Evolutionary conservation across 2,888 invertebrate genomes (phyloP), one percentile per base, ranked within the genome.

Genomic region (Drosophila yooni): DNA sequence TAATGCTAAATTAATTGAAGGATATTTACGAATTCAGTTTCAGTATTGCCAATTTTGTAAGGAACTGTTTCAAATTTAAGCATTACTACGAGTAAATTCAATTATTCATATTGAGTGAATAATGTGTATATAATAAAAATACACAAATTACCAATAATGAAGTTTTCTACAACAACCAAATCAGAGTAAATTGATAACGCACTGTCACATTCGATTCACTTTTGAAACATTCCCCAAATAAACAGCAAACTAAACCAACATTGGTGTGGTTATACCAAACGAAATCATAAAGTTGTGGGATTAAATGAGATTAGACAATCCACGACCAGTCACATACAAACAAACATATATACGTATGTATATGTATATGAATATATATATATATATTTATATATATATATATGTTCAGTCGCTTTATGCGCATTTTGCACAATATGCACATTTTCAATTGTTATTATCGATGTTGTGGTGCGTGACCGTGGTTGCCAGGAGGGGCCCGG

Each of bases 401-500:
- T 46, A 21, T n/a, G 13, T 36, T 59, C 46, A 36, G 40, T 56
- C 27, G 43, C 15, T 48, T 69, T 50, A 52, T 70, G 40, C 43
- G 61, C 61, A 67, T 43, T 78, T 66, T 56, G 58, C 60, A 53
- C 72, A 77, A 76, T 68, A 67, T 60, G 63, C 70, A 54, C 69
- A 81, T 74, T 69, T 72, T 61, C 58, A 74, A 78, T 74, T 81
- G 79, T 81, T 80, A 82, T 81, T 75, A 81, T 79, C 73, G 73
- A 61, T 66, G 81, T 69, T 76, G 36, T 63, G 74, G 78, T 38
- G 68, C 78, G 65, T 81, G 54, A 65, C 25, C 56, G 52, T 50
- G 38, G 18, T 58, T 61, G 63, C 60, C 43, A 43, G 53, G 65
- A 62, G 66, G 25, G 13, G 63, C 81, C 80, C 71, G 79, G 69